phyloP scores from a whole-genome alignment of 2,888 invertebrate species.

The Eupithecia tripunctaria region DNA sequence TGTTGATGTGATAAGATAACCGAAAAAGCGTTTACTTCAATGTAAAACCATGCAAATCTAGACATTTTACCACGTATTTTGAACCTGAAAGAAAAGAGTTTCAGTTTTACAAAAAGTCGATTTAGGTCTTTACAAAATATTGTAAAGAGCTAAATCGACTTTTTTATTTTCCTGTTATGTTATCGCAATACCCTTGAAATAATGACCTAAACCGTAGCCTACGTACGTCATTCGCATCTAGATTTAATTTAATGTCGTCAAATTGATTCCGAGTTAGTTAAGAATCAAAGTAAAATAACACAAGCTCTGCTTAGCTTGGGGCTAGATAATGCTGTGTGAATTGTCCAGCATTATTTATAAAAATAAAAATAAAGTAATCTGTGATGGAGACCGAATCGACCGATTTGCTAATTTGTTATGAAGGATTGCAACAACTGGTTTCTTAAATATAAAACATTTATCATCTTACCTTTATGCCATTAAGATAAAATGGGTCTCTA shows the following conservation, averaged over 20 bases:
- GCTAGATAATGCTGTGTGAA: too few relatives aligned
- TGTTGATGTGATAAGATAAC: neutral
- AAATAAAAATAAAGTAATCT: too few relatives aligned
- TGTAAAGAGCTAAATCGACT: too few relatives aligned
- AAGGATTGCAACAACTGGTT: neutral
- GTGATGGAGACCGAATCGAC: neutral
- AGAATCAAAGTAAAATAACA: neutral
- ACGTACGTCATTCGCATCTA: neutral
- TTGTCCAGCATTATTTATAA: too few relatives aligned
- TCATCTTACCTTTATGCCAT: neutral
- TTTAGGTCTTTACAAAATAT: neutral
- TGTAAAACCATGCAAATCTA: neutral
- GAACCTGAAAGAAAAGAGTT: neutral
- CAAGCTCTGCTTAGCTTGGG: too few relatives aligned
- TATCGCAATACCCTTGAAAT: neutral
- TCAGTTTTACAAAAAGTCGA: neutral
- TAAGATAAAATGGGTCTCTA: constrained; percentile 3
- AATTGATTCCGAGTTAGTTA: neutral
- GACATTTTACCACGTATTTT: neutral
- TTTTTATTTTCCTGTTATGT: neutral
- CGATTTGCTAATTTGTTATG: neutral
- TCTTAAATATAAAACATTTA: neutral
- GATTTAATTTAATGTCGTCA: neutral
- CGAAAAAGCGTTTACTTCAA: neutral
- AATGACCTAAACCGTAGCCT: constrained; percentile 1